Base-by-base conservation (phyloP, 2,888 invertebrate species). In the Stenoptilia bipunctidactyla region DNA sequence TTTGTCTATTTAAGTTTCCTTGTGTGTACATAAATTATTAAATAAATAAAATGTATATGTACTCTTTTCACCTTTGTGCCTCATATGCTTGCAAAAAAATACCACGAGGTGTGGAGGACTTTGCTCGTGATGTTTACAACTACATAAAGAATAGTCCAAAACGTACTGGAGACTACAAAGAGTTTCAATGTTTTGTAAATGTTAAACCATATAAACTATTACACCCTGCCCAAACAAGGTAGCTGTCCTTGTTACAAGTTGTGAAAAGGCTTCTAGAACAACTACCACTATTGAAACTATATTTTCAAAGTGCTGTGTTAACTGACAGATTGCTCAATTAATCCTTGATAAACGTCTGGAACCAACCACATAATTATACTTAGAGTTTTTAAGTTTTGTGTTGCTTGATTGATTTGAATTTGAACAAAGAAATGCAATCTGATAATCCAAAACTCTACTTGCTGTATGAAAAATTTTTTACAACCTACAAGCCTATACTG, bases 211-310 rank as follows among this genome's bases (percentile, higher is more conserved):
- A 33, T n/a, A 33, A 49, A 46, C 33, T 48, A 27, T 38, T 48
- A 27, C 48, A 48, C 41, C 53, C 55, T 36, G 36, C 41, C 37
- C 53, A 55, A 49, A 56, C 52, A 36, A 50, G 51, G 39, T 54
- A 53, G 54, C 37, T 56, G 36, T 56, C 54, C 1, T 38, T 48
- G 13, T 41, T 41, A 34, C 38, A 41, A 14, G 53, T 50, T 9
- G 53, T 56, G 9, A 50, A 45, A 25, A 41, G 50, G 37, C 40
- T 53, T 46, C 35, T 52, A 25, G 51, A 53, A 50, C 49, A 50
- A 40, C 40, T 46, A 36, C 49, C 47, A 46, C 42, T 52, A 1
- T 38, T 53, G 36, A 50, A 49, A 46, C 27, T 53, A 38, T 55
- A 51, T 45, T 52, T 51, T 44, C 48, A 48, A 45, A 41, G 27